Conservation (phyloP, 2,113 vertebrate species). For the Siphamia tubifer region DNA sequence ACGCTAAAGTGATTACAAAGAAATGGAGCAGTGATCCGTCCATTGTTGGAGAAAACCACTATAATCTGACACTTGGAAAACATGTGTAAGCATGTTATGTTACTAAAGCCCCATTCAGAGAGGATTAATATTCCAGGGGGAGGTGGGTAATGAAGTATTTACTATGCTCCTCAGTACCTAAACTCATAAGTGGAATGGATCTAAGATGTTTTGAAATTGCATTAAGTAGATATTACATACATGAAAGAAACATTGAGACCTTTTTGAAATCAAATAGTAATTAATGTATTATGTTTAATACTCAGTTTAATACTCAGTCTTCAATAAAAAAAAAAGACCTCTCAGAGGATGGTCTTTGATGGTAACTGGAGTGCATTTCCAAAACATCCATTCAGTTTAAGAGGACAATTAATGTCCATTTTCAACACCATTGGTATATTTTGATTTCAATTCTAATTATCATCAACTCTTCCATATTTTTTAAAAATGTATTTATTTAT, state of each 20-base stretch:
- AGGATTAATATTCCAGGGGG: slow-evolving; percentile 8
- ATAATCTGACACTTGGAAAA: background rate
- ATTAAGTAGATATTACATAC: background rate
- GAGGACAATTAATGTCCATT: no score
- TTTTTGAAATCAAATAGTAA: no score
- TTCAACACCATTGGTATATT: no score
- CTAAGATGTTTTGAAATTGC: background rate
- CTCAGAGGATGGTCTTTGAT: no score
- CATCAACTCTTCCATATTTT: no score
- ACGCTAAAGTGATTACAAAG: background rate
- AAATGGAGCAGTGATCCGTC: background rate
- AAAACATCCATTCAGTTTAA: background rate
- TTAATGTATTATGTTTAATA: background rate
- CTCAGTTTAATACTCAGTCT: background rate
- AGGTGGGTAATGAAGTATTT: slow-evolving; percentile 1
- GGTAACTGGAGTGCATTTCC: no score
- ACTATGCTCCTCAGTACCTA: background rate
- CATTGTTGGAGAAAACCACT: background rate
- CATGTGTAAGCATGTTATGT: background rate
- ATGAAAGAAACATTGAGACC: background rate
- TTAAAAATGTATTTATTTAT: no score
- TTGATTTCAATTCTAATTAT: no score
- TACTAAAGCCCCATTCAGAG: background rate
- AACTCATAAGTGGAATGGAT: background rate
- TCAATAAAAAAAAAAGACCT: background rate